Percentiles rank a stretch among this genome's conserved stretches.
These are phyloP conservation scores for Drosophila robusta DNA, from an alignment of 2,888 invertebrate species.

Conservation along the genomic window DNA sequence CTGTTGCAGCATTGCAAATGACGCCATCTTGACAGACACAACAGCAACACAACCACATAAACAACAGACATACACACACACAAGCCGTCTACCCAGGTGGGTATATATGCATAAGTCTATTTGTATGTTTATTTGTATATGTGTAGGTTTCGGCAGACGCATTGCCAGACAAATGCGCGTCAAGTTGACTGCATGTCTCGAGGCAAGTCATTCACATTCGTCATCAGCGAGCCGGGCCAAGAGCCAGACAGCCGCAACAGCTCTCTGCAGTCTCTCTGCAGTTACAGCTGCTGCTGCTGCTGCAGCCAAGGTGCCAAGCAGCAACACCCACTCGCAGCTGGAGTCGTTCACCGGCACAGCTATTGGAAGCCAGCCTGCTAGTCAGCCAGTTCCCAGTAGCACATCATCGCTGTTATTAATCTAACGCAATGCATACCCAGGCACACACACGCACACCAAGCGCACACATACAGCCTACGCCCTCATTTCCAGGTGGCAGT, in stretches of 20 bases:
- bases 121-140: constrained; percentile 35
- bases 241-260: constrained; percentile 49
- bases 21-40: constrained; percentile 75
- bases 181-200: constrained; percentile 80
- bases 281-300: constrained; percentile 16
- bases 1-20: constrained; percentile 54
- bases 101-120: constrained; percentile 30
- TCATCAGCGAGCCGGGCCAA: constrained; percentile 60
- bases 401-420: constrained; percentile 71
- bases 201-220: constrained; percentile 81
- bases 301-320: constrained; percentile 71
- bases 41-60: constrained; percentile 45
- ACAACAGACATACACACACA: constrained; percentile 31
- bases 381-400: constrained; percentile 55
- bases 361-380: constrained; percentile 43
- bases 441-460: constrained; percentile 2
- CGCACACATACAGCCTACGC: constrained; percentile 35
- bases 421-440: constrained; percentile 60
- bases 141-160: constrained; percentile 69
- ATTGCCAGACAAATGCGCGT: constrained; percentile 81
- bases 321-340: constrained; percentile 69
- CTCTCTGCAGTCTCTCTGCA: constrained; percentile 24
- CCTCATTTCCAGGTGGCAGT: constrained; percentile 33
- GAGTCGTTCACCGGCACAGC: constrained; percentile 64
- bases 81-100: constrained; percentile 43